phyloP scores from a whole-genome alignment of 2,797 vertebrate genomes.

The Hirundo rustica region DNA sequence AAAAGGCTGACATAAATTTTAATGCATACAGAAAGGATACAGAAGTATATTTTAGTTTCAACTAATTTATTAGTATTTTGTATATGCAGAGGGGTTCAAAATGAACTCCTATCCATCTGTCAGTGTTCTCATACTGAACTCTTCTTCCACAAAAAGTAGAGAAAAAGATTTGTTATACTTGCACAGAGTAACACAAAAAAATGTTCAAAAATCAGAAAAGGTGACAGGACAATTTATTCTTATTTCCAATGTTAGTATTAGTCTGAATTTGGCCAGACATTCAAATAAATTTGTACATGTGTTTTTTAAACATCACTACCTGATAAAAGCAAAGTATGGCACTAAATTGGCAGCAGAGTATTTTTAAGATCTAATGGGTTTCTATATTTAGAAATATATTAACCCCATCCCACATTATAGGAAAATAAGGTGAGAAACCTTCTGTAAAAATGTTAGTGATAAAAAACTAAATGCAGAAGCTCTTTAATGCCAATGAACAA shows the following conservation, averaged over 20 bases:
- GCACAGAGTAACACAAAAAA: not conserved
- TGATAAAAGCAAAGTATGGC: not conserved
- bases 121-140: constrained; percentile 1
- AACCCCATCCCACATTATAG: not conserved
- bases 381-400: not conserved
- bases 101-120: not conserved
- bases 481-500: not conserved
- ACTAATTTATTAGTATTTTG: not conserved
- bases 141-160: not conserved
- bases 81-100: not conserved
- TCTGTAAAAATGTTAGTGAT: not conserved
- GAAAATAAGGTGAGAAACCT: not conserved
- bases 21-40: not conserved
- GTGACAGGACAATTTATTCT: not conserved
- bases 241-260: not conserved
- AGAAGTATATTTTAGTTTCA: not conserved
- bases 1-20: not conserved
- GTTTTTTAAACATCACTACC: not conserved
- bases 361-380: not conserved
- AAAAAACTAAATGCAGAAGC: not conserved
- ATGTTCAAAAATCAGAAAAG: not conserved
- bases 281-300: not conserved
- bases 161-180: not conserved
- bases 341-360: not conserved
- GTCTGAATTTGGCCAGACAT: not conserved